Evolutionary conservation across 2,888 invertebrate species (phyloP), one percentile per base, ranked within the genome.

Genomic region (Abrostola tripartita): DNA sequence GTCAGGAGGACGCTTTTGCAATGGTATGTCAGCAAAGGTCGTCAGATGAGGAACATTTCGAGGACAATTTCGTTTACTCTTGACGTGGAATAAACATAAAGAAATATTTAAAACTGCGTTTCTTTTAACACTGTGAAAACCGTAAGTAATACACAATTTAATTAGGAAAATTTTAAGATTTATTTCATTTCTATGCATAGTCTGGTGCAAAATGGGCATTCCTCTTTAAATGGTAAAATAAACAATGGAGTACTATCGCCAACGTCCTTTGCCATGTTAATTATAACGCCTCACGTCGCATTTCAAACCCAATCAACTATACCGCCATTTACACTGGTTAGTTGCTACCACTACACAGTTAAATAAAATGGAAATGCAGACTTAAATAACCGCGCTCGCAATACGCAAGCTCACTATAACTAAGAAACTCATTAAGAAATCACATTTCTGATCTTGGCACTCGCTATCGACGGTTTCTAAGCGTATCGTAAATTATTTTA

Each of bases 341-440:
- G 56, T 72, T 59, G 58, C 74, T 74, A 74, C 50, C 61, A 61
- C 68, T 68, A 76, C 65, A 71, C 60, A 60, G 61, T 64, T 78
- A 61, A 66, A 56, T 52, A 61, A 79, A 76, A 74, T 79, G 68
- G 77, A 78, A 78, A 78, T 78, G 77, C 77, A 79, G 68, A 68
- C 70, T 68, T 72, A 78, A 71, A 72, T 69, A 67, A 68, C 64
- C 55, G 68, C 64, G 68, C 64, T 72, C 68, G 73, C 59, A 50
- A 61, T 50, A 57, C 62, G 68, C 72, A 59, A 64, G 60, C 58
- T 60, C 47, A 12, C 14, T 63, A 59, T 53, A 64, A 44, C 59
- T 72, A 68, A 49, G 47, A 68, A 61, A 61, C 49, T 57, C 64
- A 40, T 63, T 47, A 50, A 58, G 41, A 51, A 66, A 61, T 66